A percentile compares a stretch with the other conserved stretches of the same genome.
These are phyloP conservation scores for Phyllostomus discolor DNA, from an alignment of 2,113 vertebrate genomes.

Conservation along the genomic window DNA sequence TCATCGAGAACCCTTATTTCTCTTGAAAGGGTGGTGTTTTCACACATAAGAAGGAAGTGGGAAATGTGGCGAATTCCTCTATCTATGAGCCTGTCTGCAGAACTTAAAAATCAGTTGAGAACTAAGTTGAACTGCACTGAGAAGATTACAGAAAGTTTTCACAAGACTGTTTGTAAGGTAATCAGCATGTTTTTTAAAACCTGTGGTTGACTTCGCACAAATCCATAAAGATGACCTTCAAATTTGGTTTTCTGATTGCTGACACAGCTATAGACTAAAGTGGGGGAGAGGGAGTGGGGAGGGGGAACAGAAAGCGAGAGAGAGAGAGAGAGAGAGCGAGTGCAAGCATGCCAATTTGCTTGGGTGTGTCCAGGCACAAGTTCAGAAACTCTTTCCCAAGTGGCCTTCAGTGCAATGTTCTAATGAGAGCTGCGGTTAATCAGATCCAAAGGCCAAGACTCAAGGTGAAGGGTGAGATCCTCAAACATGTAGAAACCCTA, in stretches of 20 bases:
- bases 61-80: conserved; percentile 88
- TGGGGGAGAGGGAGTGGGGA: neutral
- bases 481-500: conserved; percentile 89
- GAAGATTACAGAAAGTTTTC: conserved; percentile 92
- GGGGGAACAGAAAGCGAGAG: conserved; percentile 54
- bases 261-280: conserved; percentile 78
- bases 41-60: conserved; percentile 86
- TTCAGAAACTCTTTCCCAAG: conserved; percentile 92
- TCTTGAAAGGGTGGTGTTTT: conserved; percentile 88
- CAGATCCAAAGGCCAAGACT: conserved; percentile 91
- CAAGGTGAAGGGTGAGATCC: conserved; percentile 91
- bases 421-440: conserved; percentile 90
- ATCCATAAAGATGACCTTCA: conserved; percentile 91
- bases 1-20: conserved; percentile 87
- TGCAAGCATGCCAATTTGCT: conserved; percentile 83
- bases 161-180: conserved; percentile 91
- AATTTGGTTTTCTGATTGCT: conserved; percentile 90
- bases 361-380: conserved; percentile 89
- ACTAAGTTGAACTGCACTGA: conserved; percentile 89
- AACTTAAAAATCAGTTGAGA: conserved; percentile 86
- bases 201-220: conserved; percentile 88
- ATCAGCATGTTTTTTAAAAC: conserved; percentile 93
- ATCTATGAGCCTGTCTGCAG: conserved; percentile 88
- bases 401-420: conserved; percentile 90
- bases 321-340: conserved; percentile 52